Evolutionary conservation across 2,888 invertebrate species (phyloP), one percentile per base, ranked within the genome.

Genomic region (Syrphus vitripennis): DNA sequence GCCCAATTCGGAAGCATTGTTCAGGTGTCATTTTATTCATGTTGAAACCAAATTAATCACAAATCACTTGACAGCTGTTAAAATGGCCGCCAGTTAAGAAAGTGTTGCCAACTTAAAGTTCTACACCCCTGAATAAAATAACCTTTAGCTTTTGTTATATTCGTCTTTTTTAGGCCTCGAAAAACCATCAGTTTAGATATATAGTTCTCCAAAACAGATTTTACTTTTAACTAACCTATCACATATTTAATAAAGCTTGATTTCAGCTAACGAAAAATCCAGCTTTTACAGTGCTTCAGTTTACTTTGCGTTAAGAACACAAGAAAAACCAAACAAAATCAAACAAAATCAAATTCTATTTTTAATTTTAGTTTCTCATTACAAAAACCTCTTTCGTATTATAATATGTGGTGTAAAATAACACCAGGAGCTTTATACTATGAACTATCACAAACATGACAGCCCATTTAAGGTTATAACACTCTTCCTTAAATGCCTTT

Each of bases 381-480:
- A 42, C 24, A n/a, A 59, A 12, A 40, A 14, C 59, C n/a, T 10
- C 26, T 26, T 26, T 2, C 16, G 31, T 45, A 45, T 3, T 3
- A n/a, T n/a, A 14, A 34, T 1, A 45, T 29, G 16, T 45, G 29
- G 45, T 19, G 29, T 31, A 24, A 65, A 65, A 65, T 63, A 65
- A n/a, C 24, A 61, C 29, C 26, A 29, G 6, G 1, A 19, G 19
- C 45, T 19, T 65, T 65, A 31, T 14, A 4, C 26, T n/a, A 65
- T 65, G 45, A n/a, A 45, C 19, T n/a, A n/a, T 45, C 29, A 65
- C 45, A 42, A 65, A 45, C 65, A 65, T 65, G 29, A 65, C 65
- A 65, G 65, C 65, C 29, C 24, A 65, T 65, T 65, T 29, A 29
- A 31, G 45, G 12, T 29, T 31, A 45, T 31, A 65, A 65, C 65